Base-by-base conservation (phyloP, 37 sponge, comb jelly and placozoan species). In the Cliona cf. orientalis region DNA sequence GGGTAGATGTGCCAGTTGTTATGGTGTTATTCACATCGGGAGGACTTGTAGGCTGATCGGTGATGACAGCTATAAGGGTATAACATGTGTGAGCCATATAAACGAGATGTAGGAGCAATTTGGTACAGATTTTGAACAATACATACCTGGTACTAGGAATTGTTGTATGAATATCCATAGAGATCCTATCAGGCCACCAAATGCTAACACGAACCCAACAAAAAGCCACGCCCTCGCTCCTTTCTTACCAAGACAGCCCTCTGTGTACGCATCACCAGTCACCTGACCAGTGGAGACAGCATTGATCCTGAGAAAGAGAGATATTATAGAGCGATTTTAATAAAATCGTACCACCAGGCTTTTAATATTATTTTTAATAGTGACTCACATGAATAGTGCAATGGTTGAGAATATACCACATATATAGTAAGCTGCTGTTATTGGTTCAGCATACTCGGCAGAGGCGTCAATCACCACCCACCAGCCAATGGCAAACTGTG, bases 271-370 rank as follows among this genome's bases (percentile, higher is more conserved):
- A 46, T 95, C 95, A 29, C 92, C 90, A 6, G 80, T 84, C 33
- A 95, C 73, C 58, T 91, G 95, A 0, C 89, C 89, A 5, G 83
- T 95, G 14, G 95, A 95, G 14, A 95, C 75, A 26, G 95, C 88
- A 86, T 95, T 95, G 44, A 95, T 83, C 92, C 92, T 92, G 61
- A 7, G n/a, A n/a, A n/a, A n/a, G n/a, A n/a, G n/a, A n/a, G n/a
- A n/a, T n/a, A n/a, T n/a, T n/a, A n/a, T n/a, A n/a, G n/a, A n/a
- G n/a, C n/a, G n/a, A n/a, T n/a, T n/a, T n/a, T n/a, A n/a, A n/a
- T n/a, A n/a, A n/a, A n/a, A n/a, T n/a, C n/a, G n/a, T n/a, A n/a
- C n/a, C n/a, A n/a, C n/a, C n/a, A n/a, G n/a, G n/a, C n/a, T n/a
- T n/a, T n/a, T n/a, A n/a, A n/a, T n/a, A n/a, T n/a, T n/a, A n/a